Percentiles rank a stretch among this genome's conserved stretches.
Evolutionary conservation across 1,140 invertebrate species (phyloP).

Genomic region (Calliphora vicina): DNA sequence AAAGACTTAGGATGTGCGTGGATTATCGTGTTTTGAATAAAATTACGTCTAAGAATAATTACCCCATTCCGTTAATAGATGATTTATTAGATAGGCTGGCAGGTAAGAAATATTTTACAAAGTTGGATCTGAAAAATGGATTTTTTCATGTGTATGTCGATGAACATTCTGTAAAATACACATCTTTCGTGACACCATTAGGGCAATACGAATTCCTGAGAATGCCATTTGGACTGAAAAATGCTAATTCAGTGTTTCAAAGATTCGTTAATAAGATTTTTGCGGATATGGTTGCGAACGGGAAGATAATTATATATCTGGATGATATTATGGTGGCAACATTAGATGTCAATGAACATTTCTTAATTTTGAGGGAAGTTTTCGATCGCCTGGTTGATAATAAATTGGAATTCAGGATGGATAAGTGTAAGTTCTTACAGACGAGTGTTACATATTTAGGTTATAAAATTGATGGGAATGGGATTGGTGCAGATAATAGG

Average conservation of each 20-base stretch:
- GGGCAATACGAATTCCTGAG: slow-evolving; percentile 52
- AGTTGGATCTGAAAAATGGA: slow-evolving; percentile 52
- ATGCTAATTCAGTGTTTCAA: slow-evolving; percentile 56
- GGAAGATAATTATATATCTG: slow-evolving; percentile 39
- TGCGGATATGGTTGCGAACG: slow-evolving; percentile 36
- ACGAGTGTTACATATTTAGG: slow-evolving; percentile 57
- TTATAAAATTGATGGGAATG: slow-evolving; percentile 44
- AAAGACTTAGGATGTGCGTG: slow-evolving; percentile 46
- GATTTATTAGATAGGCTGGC: slow-evolving; percentile 50
- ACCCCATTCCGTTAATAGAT: slow-evolving; percentile 56
- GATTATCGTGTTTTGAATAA: slow-evolving; percentile 49
- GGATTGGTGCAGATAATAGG: slow-evolving; percentile 43
- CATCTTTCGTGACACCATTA: slow-evolving; percentile 53
- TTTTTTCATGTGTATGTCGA: slow-evolving; percentile 56
- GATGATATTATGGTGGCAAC: slow-evolving; percentile 40
- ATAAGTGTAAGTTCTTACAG: slow-evolving; percentile 57
- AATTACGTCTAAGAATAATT: slow-evolving; percentile 45
- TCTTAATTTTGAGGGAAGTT: slow-evolving; percentile 43
- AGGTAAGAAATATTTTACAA: slow-evolving; percentile 46
- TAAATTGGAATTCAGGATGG: slow-evolving; percentile 58
- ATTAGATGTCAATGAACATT: slow-evolving; percentile 21
- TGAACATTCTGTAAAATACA: slow-evolving; percentile 45
- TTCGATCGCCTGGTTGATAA: slow-evolving; percentile 48
- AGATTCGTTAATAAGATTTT: slow-evolving; percentile 61
- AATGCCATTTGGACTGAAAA: slow-evolving; percentile 53